These are phyloP conservation scores for Pseudococcus viburni DNA, from an alignment of 2,888 invertebrate genomes.

Conservation along the genomic window DNA sequence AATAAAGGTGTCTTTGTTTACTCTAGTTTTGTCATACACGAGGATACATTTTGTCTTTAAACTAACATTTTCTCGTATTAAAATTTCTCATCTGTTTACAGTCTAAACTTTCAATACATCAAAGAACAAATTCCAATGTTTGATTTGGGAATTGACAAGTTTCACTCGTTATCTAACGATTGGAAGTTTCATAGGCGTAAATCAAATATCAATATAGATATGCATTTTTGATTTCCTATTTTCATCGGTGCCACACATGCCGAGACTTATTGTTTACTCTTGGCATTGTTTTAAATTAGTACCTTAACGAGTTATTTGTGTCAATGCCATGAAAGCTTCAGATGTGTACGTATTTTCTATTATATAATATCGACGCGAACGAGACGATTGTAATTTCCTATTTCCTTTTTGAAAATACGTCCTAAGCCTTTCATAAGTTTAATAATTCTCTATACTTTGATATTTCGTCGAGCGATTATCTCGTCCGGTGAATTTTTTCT, in stretches of 20 bases:
- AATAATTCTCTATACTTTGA: not conserved
- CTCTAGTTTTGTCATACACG: constrained; percentile 6
- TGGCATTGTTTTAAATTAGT: constrained; percentile 11
- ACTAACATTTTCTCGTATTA: not conserved
- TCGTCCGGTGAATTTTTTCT: not conserved
- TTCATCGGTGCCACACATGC: not conserved
- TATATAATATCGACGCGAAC: not conserved
- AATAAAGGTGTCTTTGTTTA: constrained; percentile 38
- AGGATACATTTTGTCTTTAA: not conserved
- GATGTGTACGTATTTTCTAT: not conserved
- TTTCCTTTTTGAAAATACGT: not conserved
- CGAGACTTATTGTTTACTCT: not conserved
- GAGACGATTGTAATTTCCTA: not conserved
- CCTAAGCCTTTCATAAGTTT: not conserved
- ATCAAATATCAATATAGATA: not conserved
- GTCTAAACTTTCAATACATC: not conserved
- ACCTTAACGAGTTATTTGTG: constrained; percentile 17
- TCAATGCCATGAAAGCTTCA: constrained; percentile 9
- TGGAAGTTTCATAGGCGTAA: not conserved
- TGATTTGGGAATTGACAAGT: constrained; percentile 42
- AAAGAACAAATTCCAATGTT: not conserved
- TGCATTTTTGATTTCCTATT: not conserved
- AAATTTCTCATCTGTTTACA: not conserved
- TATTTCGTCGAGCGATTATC: not conserved
- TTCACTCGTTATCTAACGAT: constrained; percentile 6